Conservation (phyloP, 2,113 vertebrate genomes). For the Silurus glanis region DNA sequence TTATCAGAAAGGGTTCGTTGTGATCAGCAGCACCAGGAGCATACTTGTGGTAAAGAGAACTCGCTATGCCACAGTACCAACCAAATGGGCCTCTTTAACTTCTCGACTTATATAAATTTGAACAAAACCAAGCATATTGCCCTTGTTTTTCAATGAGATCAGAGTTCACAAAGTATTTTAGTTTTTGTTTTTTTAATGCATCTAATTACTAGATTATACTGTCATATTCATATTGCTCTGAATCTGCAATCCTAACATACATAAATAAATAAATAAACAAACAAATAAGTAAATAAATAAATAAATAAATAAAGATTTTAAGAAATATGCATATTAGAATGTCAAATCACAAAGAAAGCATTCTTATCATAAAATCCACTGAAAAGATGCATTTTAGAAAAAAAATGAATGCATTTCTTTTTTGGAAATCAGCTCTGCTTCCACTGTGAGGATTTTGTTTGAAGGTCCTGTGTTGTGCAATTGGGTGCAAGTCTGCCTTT, state of each 20-base stretch:
- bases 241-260: not conserved
- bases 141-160: not conserved
- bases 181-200: not conserved
- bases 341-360: not conserved
- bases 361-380: not conserved
- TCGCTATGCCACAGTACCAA: not conserved
- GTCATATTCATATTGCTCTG: not conserved
- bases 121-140: not conserved
- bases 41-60: not conserved
- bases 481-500: constrained; percentile 30
- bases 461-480: constrained; percentile 56
- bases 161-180: not conserved
- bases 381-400: not conserved
- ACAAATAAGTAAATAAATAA: not conserved
- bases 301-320: not conserved
- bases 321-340: not conserved
- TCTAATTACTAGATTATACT: not conserved
- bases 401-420: not conserved
- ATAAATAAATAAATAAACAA: no score
- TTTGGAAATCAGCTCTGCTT: not conserved
- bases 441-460: not conserved
- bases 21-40: not conserved
- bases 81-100: not conserved
- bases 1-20: not conserved
- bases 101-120: not conserved